Evolutionary conservation across 2,888 invertebrate species (phyloP).

Genomic region (Lamellibrachia columna): DNA sequence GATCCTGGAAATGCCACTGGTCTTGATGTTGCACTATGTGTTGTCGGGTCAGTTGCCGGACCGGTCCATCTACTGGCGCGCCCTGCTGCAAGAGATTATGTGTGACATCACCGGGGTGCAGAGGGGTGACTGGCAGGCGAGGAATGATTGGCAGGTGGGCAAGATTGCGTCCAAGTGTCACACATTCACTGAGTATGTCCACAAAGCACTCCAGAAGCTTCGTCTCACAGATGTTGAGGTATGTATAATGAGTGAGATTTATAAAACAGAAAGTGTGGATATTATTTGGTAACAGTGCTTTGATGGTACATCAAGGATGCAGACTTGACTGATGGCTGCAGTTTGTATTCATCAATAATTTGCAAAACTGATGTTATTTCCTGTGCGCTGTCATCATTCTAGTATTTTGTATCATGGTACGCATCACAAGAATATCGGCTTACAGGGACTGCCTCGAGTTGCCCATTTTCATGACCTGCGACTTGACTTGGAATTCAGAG

Average conservation of each 20-base stretch:
- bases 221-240: constrained; percentile 62
- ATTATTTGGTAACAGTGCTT: too few species aligned
- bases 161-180: constrained; percentile 71
- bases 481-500: too few species aligned
- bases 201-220: constrained; percentile 75
- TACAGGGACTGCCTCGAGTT: too few species aligned
- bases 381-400: not conserved
- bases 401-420: not conserved
- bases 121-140: constrained; percentile 45
- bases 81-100: constrained; percentile 74
- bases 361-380: not conserved
- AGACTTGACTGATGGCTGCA: not conserved
- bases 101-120: constrained; percentile 62
- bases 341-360: not conserved
- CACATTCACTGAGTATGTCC: constrained; percentile 77
- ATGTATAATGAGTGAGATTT: not conserved
- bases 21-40: not conserved
- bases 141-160: constrained; percentile 59
- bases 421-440: too few species aligned
- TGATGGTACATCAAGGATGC: too few species aligned
- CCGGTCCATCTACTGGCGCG: constrained; percentile 78
- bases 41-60: constrained; percentile 68
- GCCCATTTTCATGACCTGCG: too few species aligned
- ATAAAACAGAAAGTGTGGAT: too few species aligned
- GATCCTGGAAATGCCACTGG: not conserved